A percentile compares a stretch with the other conserved stretches of the same genome.
These are phyloP conservation scores for Pteruthius melanotis DNA, from an alignment of 2,113 vertebrate genomes.

Conservation along the genomic window DNA sequence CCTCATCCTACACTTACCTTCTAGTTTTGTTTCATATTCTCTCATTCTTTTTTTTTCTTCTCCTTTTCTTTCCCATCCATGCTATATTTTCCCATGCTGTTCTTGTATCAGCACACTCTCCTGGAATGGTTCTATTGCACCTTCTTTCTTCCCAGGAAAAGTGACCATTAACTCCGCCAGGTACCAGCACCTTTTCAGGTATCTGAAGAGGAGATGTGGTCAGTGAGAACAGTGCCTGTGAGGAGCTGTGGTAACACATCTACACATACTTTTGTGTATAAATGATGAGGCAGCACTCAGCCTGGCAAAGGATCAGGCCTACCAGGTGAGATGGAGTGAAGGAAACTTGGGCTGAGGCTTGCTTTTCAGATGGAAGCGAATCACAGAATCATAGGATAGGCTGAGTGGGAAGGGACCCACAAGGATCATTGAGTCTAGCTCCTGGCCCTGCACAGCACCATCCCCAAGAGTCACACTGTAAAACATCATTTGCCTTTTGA, in stretches of 20 bases:
- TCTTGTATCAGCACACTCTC: neutral
- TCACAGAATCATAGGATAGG: neutral
- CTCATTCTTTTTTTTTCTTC: accelerated
- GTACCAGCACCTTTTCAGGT: neutral
- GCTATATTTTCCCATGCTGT: neutral
- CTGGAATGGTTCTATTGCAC: neutral
- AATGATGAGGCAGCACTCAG: neutral
- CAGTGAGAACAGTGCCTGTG: neutral
- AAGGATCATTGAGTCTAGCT: neutral
- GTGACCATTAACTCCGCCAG: neutral
- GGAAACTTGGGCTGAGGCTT: neutral
- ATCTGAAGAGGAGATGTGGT: neutral
- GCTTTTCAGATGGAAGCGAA: neutral
- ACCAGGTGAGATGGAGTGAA: neutral
- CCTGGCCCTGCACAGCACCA: neutral
- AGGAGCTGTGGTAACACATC: neutral
- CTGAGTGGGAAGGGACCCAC: neutral
- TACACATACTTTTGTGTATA: neutral
- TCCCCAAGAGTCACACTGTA: neutral
- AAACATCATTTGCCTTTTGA: neutral
- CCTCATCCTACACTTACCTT: neutral
- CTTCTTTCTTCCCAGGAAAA: neutral
- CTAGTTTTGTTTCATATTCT: neutral
- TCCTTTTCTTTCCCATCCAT: neutral
- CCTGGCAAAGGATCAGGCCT: neutral